Evolutionary conservation across 2,888 invertebrate genomes (phyloP).

Genomic region (Eledona agricola): DNA sequence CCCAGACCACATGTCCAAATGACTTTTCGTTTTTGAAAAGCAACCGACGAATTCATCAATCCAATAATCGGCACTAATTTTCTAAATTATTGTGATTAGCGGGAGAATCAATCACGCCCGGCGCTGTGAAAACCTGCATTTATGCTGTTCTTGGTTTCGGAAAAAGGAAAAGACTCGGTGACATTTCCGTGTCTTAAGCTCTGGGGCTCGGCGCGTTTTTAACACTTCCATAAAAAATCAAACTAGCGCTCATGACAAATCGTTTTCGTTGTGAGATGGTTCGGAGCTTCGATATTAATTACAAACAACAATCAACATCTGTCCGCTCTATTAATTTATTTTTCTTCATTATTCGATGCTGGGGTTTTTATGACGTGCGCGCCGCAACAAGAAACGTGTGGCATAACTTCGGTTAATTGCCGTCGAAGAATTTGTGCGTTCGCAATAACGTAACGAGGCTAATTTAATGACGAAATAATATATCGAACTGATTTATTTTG

Average conservation of each 20-base stretch:
- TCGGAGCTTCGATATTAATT: slow-evolving; percentile 27
- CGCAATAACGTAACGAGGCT: slow-evolving; percentile 25
- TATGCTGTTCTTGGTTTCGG: slow-evolving; percentile 1
- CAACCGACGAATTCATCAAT: slow-evolving; percentile 17
- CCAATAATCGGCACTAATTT: slow-evolving; percentile 29
- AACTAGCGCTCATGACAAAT: slow-evolving; percentile 29
- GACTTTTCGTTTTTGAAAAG: slow-evolving; percentile 29
- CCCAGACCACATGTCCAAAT: slow-evolving; percentile 33
- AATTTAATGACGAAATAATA: slow-evolving; percentile 31
- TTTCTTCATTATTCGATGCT: slow-evolving; percentile 26
- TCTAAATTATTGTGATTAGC: slow-evolving; percentile 33
- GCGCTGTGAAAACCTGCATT: slow-evolving; percentile 4
- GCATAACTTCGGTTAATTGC: slow-evolving; percentile 29
- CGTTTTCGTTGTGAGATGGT: slow-evolving; percentile 24
- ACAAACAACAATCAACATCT: slow-evolving; percentile 27
- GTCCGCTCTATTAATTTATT: slow-evolving; percentile 28
- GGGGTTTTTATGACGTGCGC: slow-evolving; percentile 20
- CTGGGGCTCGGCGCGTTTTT: slow-evolving; percentile 10
- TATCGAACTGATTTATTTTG: slow-evolving; percentile 27
- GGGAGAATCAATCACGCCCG: slow-evolving; percentile 16
- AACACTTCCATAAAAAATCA: slow-evolving; percentile 28
- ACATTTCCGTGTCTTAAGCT: slow-evolving; percentile 16
- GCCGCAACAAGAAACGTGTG: slow-evolving; percentile 10
- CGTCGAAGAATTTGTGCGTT: slow-evolving; percentile 22
- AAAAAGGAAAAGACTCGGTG: slow-evolving; percentile 1